Conservation (phyloP, 1,140 invertebrate species). For the Rhagoletis pomonella region DNA sequence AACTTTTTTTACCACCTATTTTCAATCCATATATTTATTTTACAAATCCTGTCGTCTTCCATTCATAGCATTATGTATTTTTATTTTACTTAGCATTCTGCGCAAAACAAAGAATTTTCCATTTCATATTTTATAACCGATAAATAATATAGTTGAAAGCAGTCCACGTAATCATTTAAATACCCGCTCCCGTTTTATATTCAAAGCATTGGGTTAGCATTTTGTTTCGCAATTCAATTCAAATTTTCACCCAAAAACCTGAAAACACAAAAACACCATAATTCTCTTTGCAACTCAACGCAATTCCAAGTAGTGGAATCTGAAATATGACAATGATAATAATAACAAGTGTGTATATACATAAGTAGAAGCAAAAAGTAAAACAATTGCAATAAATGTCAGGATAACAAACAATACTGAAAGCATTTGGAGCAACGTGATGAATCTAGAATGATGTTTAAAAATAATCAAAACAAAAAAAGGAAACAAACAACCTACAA, state of each 20-base stretch:
- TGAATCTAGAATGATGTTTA: constrained; percentile 7
- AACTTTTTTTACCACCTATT: too few relatives aligned
- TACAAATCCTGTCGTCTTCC: too few relatives aligned
- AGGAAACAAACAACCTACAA: background rate
- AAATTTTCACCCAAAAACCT: constrained; percentile 12
- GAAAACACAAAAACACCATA: background rate
- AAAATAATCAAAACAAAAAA: background rate
- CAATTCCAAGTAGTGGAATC: background rate
- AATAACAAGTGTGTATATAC: too few relatives aligned
- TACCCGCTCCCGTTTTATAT: too few relatives aligned
- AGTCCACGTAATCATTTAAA: too few relatives aligned
- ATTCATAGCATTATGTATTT: too few relatives aligned
- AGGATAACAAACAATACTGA: background rate
- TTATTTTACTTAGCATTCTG: too few relatives aligned
- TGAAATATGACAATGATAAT: constrained; percentile 34
- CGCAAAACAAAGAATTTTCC: too few relatives aligned
- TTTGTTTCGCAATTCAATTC: background rate
- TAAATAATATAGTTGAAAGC: too few relatives aligned
- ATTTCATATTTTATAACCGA: too few relatives aligned
- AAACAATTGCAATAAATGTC: constrained; percentile 46
- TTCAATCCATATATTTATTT: too few relatives aligned
- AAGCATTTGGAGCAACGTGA: constrained; percentile 26
- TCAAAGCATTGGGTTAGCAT: background rate
- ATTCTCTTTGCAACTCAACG: background rate
- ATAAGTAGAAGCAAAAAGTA: background rate